Percentiles rank a stretch among this genome's conserved stretches.
These are phyloP conservation scores for Stegostoma tigrinum DNA, from an alignment of 2,113 vertebrate species.

Conservation along the genomic window DNA sequence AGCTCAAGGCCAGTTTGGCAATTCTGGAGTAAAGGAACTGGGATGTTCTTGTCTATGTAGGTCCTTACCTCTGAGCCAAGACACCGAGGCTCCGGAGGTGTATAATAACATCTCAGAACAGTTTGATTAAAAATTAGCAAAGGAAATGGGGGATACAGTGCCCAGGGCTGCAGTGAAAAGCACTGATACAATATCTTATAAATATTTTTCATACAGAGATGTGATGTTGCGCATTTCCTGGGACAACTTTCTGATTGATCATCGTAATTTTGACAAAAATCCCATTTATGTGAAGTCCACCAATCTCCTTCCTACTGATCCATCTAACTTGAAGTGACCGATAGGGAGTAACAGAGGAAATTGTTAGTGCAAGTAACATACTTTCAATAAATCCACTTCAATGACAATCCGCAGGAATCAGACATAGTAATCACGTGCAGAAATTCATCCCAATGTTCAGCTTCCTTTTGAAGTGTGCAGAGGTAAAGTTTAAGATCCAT, in stretches of 20 bases:
- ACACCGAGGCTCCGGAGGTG: no score
- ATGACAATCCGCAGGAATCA: background rate
- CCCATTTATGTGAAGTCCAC: background rate
- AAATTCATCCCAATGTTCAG: background rate
- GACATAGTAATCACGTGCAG: background rate
- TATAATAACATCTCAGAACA: no score
- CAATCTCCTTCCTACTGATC: no score
- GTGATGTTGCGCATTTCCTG: background rate
- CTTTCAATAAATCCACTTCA: background rate
- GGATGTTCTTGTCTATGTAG: no score
- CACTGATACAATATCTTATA: background rate
- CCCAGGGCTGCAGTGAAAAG: background rate
- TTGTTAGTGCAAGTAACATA: background rate
- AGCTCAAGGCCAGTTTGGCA: background rate
- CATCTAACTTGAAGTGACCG: no score
- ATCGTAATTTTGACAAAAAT: background rate
- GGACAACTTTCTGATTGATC: background rate
- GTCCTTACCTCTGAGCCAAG: no score
- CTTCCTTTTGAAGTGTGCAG: background rate
- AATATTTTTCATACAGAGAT: background rate
- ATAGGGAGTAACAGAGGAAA: background rate
- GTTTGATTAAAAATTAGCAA: no score
- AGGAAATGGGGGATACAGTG: background rate
- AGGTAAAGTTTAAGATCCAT: background rate
- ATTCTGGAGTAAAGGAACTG: background rate